Evolutionary conservation across 2,888 invertebrate species (phyloP), one percentile per base, ranked within the genome.

Genomic region (Parelbella ahira): DNA sequence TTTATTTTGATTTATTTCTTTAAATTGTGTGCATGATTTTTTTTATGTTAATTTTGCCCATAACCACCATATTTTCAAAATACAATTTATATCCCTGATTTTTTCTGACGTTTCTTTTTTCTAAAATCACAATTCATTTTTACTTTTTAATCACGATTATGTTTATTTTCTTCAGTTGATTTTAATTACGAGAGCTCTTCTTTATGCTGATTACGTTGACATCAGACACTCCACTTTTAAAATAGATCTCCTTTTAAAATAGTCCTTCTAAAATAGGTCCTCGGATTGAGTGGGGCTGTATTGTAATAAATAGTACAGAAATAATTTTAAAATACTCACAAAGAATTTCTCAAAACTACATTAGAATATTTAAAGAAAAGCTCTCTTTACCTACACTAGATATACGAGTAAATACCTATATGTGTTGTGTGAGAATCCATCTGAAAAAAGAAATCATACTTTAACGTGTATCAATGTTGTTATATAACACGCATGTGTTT

Each of bases 401-500:
- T n/a, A n/a, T n/a, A n/a, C n/a, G n/a, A n/a, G n/a, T n/a, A 8
- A 32, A 23, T n/a, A 41, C 3, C 20, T 18, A 29, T 18, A 15
- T 19, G 41, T 41, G 32, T 34, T 41, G 28, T 29, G 36, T 29
- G 13, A 37, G 19, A 39, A 5, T 13, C 34, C 23, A 30, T 27
- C 43, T 33, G 44, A 49, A 44, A 37, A 44, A 50, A 30, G 67
- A 25, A 39, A 19, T 41, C 48, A 51, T 23, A 29, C 21, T 41
- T 51, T 44, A 44, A 33, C 45, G 39, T 50, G 44, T 53, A 51
- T 82, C 74, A 75, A 69, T 83, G 84, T 84, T 80, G n/a, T n/a
- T n/a, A n/a, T n/a, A 63, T 86, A 86, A 86, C 86, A 80, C 67
- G 87, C 86, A 86, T 84, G 87, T 86, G 86, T 87, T 84, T 87